Conservation (phyloP, 23 tunicate genomes). For the Clavelina lepadiformis region DNA sequence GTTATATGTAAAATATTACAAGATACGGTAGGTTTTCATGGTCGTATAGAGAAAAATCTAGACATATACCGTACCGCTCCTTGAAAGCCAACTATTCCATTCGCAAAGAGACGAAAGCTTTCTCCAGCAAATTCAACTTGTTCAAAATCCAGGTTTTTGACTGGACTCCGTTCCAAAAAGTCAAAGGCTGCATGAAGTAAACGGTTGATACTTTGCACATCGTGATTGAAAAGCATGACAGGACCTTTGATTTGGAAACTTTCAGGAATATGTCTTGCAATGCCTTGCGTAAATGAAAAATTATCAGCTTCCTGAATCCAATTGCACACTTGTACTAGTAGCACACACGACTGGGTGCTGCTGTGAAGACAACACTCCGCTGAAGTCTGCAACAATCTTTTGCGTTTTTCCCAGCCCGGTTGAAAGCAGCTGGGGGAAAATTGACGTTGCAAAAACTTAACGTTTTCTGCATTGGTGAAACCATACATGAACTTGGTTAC, state of each 20-base stretch:
- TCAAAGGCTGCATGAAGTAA: conserved; percentile 21
- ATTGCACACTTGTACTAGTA: conserved; percentile 23
- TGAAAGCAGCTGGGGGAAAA: background rate
- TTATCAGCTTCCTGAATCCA: conserved; percentile 40
- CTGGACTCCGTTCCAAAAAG: conserved; percentile 9
- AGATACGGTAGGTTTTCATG: too few relatives aligned
- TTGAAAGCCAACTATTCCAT: background rate
- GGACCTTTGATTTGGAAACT: conserved; percentile 16
- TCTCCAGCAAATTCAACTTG: conserved; percentile 20
- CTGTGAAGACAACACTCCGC: conserved; percentile 1
- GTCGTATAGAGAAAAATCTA: background rate
- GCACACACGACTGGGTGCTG: background rate
- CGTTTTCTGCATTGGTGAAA: conserved; percentile 24
- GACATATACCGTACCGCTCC: background rate
- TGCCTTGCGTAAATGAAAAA: background rate
- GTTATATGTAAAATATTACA: too few relatives aligned
- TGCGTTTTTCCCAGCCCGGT: conserved; percentile 14
- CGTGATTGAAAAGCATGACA: conserved; percentile 21
- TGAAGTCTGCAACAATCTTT: conserved; percentile 5
- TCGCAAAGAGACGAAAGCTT: conserved; percentile 26
- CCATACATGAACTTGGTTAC: conserved; percentile 48
- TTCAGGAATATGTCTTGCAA: conserved; percentile 22
- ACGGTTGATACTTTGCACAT: conserved; percentile 25
- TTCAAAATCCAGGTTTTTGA: conserved; percentile 26
- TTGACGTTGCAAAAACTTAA: background rate